Percentiles rank a stretch among this genome's conserved stretches.
These are phyloP conservation scores for Parazoanthus atlanticus DNA, from an alignment of 92 coral and sea anemone species.

Conservation along the genomic window DNA sequence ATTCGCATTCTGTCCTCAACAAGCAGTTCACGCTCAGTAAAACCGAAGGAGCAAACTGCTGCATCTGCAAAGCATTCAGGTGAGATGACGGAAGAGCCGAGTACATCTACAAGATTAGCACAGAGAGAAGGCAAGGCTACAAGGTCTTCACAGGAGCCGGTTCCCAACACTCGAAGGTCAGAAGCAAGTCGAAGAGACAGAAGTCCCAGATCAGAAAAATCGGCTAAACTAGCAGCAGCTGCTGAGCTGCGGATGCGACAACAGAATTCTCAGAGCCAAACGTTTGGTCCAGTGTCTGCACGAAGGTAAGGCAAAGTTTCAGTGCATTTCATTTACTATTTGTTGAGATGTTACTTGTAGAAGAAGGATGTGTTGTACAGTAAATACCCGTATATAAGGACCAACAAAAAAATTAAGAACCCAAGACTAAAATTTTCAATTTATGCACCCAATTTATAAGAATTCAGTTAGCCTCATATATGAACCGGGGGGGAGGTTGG, in stretches of 20 bases:
- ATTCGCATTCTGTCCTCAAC: not conserved
- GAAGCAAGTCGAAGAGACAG: not conserved
- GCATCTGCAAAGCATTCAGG: not conserved
- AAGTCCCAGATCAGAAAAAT: conserved; percentile 25
- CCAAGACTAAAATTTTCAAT: too few species aligned
- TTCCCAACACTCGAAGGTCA: not conserved
- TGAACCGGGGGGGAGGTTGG: too few species aligned
- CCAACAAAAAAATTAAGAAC: too few species aligned
- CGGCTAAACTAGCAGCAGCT: conserved; percentile 17
- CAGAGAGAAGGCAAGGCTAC: not conserved
- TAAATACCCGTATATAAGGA: too few species aligned
- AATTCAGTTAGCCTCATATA: too few species aligned
- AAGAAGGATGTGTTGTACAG: not conserved
- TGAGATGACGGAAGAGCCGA: not conserved
- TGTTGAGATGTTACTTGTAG: not conserved
- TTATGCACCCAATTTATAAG: too few species aligned
- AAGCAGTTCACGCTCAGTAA: not conserved
- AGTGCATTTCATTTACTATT: too few species aligned
- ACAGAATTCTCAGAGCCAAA: not conserved
- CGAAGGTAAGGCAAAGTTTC: not conserved
- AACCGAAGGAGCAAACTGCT: not conserved
- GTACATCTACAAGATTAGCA: not conserved
- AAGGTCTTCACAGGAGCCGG: not conserved
- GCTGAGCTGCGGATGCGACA: conserved; percentile 16
- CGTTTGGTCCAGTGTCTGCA: not conserved